Conservation (phyloP, 1,140 invertebrate species). For the Geopemphigus sp. region DNA sequence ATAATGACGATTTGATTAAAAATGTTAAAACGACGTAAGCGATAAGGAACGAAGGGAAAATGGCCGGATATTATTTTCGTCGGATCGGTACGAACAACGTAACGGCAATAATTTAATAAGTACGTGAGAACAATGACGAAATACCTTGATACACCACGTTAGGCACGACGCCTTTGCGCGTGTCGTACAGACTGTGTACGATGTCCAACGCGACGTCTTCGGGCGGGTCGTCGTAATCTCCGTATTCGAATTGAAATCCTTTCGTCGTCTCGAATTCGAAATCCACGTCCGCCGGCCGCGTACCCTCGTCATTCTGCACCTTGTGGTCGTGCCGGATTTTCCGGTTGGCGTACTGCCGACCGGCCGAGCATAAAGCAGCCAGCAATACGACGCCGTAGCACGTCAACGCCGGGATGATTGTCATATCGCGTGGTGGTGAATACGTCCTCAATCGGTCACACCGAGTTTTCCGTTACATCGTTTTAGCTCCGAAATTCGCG, state of each 20-base stretch:
- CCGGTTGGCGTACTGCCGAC: background rate
- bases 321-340: slow-evolving; percentile 43
- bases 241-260: background rate
- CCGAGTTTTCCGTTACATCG: background rate
- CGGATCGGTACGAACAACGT: too few species aligned
- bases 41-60: too few species aligned
- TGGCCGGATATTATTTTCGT: too few species aligned
- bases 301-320: background rate
- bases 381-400: background rate
- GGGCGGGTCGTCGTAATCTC: background rate
- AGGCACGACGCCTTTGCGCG: slow-evolving; percentile 18
- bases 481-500: background rate
- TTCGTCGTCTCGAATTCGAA: slow-evolving; percentile 28
- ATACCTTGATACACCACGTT: slow-evolving; percentile 31
- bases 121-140: too few species aligned
- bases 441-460: background rate
- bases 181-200: slow-evolving; percentile 11
- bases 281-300: background rate
- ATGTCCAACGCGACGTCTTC: slow-evolving; percentile 20
- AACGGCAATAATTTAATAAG: too few species aligned
- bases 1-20: too few species aligned
- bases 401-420: background rate
- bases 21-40: too few species aligned
- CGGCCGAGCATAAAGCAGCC: background rate
- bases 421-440: background rate